Conservation (phyloP, 2,113 vertebrate genomes). For the Pangasianodon gigas region DNA sequence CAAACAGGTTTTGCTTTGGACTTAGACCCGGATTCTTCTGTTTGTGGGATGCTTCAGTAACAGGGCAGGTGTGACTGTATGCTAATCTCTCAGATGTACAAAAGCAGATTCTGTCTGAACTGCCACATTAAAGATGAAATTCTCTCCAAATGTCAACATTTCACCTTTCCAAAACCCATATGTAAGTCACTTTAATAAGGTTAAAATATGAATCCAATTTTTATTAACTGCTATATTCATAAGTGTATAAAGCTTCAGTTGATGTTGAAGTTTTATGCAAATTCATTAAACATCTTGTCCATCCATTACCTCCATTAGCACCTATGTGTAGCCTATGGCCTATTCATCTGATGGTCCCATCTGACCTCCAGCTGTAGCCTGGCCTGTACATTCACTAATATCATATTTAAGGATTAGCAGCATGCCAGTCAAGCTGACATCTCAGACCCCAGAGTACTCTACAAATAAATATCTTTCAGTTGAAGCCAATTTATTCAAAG, state of each 20-base stretch:
- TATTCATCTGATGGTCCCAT: constrained; percentile 17
- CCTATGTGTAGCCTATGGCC: constrained; percentile 50
- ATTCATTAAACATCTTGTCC: constrained; percentile 64
- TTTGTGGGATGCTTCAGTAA: background rate
- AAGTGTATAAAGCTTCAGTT: constrained; percentile 4
- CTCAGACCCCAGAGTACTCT: background rate
- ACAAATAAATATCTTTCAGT: constrained; percentile 6
- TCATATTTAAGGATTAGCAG: constrained; percentile 24
- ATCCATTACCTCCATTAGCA: constrained; percentile 27
- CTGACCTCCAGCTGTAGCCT: constrained; percentile 38
- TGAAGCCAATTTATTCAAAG: constrained; percentile 21
- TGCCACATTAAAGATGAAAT: constrained; percentile 31
- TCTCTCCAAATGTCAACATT: constrained; percentile 32
- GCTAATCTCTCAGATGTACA: background rate
- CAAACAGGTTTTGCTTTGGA: constrained; percentile 16
- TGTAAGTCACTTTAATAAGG: background rate
- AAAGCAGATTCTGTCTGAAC: background rate
- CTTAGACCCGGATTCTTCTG: constrained; percentile 14
- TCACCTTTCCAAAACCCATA: constrained; percentile 23
- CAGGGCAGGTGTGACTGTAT: background rate
- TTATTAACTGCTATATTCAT: constrained; percentile 60
- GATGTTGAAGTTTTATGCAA: constrained; percentile 59
- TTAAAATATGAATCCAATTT: constrained; percentile 55
- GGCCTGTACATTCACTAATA: constrained; percentile 30
- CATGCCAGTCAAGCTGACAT: constrained; percentile 9